These are phyloP conservation scores for Fukomys damarensis DNA, from an alignment of 2,113 vertebrate genomes.

Conservation along the genomic window DNA sequence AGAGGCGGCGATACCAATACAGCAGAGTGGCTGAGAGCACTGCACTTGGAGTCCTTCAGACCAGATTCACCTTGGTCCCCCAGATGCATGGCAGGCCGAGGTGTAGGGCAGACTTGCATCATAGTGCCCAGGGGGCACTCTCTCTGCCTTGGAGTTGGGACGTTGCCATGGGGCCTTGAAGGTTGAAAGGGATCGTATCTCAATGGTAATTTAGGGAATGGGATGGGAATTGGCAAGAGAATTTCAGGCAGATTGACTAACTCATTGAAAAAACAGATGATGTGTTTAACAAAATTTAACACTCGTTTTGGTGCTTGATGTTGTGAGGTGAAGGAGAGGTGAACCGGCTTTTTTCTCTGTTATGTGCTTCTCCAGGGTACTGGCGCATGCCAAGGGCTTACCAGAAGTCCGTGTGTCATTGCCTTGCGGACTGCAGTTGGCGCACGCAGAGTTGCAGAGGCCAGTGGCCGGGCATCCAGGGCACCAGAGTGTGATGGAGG, in stretches of 20 bases:
- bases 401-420: not conserved
- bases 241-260: not conserved
- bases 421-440: not conserved
- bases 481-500: not conserved
- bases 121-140: accelerated
- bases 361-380: not conserved
- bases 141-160: not conserved
- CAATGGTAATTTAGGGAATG: not conserved
- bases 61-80: not conserved
- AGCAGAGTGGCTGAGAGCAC: not conserved
- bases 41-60: not conserved
- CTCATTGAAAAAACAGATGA: not conserved
- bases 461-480: not conserved
- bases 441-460: not conserved
- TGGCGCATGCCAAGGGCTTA: not conserved
- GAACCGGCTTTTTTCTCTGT: not conserved
- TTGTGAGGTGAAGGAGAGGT: not conserved
- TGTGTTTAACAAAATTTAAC: not conserved
- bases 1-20: not conserved
- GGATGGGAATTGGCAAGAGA: not conserved
- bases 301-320: not conserved
- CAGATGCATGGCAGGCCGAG: not conserved
- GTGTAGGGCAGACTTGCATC: not conserved
- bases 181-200: not conserved
- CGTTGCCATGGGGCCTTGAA: not conserved